These are phyloP conservation scores for Crotophaga sulcirostris DNA, from an alignment of 2,113 vertebrate species.

Conservation along the genomic window DNA sequence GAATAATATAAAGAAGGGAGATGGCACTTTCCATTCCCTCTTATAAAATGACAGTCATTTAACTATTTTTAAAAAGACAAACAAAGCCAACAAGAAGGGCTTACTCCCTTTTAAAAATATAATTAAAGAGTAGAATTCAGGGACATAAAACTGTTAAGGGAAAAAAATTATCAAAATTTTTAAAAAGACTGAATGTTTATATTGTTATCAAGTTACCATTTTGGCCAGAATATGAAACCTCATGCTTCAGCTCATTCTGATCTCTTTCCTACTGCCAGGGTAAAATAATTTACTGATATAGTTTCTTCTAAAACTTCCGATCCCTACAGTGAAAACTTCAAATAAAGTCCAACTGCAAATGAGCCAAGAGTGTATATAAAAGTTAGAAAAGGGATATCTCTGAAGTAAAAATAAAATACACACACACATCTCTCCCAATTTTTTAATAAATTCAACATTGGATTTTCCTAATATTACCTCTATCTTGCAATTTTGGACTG, in stretches of 20 bases:
- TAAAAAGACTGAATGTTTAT: neutral
- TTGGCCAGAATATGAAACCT: neutral
- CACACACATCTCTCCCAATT: neutral
- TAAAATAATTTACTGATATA: neutral
- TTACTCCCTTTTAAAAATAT: neutral
- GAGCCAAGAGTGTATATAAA: neutral
- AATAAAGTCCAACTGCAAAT: neutral
- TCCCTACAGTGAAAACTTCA: neutral
- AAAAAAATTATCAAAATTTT: neutral
- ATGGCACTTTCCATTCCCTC: neutral
- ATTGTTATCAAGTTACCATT: neutral
- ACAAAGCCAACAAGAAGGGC: neutral
- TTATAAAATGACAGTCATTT: neutral
- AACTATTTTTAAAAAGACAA: neutral
- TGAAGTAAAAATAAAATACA: neutral
- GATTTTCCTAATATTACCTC: neutral
- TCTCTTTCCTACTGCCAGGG: neutral
- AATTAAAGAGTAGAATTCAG: neutral
- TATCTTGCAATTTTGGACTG: neutral
- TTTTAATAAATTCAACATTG: neutral
- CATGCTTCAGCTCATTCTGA: neutral
- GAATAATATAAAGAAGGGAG: neutral
- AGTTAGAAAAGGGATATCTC: neutral
- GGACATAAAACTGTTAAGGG: neutral
- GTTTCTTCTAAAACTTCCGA: neutral